Percentiles rank a stretch among this genome's conserved stretches.
phyloP scores from a whole-genome alignment of 2,888 invertebrate genomes.

The Caenorhabditis becei region DNA sequence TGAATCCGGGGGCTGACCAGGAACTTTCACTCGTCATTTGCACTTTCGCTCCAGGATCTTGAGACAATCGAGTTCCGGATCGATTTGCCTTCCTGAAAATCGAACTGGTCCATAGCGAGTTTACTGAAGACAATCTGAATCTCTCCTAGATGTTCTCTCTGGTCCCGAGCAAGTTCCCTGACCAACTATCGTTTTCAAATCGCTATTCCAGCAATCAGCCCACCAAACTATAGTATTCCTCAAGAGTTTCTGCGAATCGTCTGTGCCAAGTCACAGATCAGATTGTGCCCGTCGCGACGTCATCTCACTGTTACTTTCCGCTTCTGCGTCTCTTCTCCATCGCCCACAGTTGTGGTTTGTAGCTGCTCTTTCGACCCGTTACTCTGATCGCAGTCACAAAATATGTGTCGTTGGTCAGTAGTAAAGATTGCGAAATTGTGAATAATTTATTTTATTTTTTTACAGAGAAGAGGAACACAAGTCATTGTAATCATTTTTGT shows the following conservation, averaged over 20 bases:
- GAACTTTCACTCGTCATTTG: too few relatives aligned
- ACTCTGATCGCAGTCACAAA: constrained; percentile 7
- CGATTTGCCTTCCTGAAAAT: too few relatives aligned
- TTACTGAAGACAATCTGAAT: constrained; percentile 3
- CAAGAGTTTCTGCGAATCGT: neutral
- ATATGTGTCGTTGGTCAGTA: constrained; percentile 9
- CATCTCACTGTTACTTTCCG: neutral
- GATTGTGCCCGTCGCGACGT: constrained; percentile 1
- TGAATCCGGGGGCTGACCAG: too few relatives aligned
- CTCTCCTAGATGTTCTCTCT: too few relatives aligned
- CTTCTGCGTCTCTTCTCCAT: neutral
- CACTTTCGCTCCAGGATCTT: too few relatives aligned
- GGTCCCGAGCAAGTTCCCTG: too few relatives aligned
- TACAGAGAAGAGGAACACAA: neutral
- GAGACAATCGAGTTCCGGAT: too few relatives aligned
- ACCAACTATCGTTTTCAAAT: too few relatives aligned
- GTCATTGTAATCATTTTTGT: neutral
- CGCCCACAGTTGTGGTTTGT: constrained; percentile 36
- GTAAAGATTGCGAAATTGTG: constrained; percentile 24
- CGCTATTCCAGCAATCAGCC: neutral
- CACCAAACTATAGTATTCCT: neutral
- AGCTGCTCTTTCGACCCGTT: constrained; percentile 46
- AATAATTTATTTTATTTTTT: constrained; percentile 5
- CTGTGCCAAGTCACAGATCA: constrained; percentile 5
- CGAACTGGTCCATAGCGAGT: too few relatives aligned